These are phyloP conservation scores for Urocyon cinereoargenteus DNA, from an alignment of 2,797 vertebrate species.

Conservation along the genomic window DNA sequence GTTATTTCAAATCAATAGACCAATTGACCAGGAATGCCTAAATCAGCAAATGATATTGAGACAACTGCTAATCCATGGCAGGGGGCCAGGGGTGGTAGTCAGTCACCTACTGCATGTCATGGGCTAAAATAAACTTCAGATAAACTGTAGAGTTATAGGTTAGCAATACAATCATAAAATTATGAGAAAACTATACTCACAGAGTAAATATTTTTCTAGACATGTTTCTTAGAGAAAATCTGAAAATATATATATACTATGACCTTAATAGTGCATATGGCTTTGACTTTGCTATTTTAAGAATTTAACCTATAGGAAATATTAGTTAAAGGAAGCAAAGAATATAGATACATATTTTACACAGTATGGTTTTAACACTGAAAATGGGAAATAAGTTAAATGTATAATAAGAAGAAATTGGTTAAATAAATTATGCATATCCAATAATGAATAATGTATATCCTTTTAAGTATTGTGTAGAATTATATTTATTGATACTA, in stretches of 20 bases:
- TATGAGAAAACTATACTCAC: neutral
- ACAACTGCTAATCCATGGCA: neutral
- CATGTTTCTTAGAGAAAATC: conserved; percentile 3
- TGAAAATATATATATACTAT: neutral
- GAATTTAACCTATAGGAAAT: conserved; percentile 49
- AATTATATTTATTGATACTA: neutral
- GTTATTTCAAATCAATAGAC: neutral
- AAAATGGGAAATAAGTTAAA: conserved; percentile 28
- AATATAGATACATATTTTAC: neutral
- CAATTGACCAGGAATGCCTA: neutral
- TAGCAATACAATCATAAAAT: neutral
- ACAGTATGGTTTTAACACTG: neutral
- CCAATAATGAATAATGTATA: neutral
- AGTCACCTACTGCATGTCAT: neutral
- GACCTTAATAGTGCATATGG: neutral
- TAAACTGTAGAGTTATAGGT: neutral
- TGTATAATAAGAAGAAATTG: neutral
- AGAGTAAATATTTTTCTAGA: neutral
- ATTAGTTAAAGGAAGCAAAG: neutral
- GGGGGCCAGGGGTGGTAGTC: too few species aligned
- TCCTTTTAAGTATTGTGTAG: neutral
- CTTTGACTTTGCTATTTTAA: neutral
- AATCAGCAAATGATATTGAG: neutral
- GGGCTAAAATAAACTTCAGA: neutral
- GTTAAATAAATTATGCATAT: neutral